Base-by-base conservation (phyloP, 1,140 invertebrate species). In the Drosophila elegans region DNA sequence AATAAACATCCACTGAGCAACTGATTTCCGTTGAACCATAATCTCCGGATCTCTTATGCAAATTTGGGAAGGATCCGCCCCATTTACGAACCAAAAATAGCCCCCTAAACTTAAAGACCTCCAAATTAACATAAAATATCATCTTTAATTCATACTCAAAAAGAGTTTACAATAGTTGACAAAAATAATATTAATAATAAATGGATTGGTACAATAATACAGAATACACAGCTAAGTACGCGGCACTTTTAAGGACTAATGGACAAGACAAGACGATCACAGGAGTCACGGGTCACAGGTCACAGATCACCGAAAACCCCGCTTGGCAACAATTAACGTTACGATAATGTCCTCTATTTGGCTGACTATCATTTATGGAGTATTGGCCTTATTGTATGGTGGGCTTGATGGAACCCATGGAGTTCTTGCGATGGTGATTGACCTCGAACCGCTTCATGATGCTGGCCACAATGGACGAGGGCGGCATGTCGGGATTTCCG, bases 401-500 rank as follows among this genome's bases (percentile, higher is more conserved):
- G 3, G 79, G 80, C 61, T 81, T 91, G 34, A 91, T 89, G 9
- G 84, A 85, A 7, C 78, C 88, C 76, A 91, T 78, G 1, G 91
- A 92, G 69, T 92, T 91, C 32, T 92, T 92, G 6, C 91, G 73
- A 52, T 92, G 91, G 61, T 92, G 91, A 39, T 85, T 86, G n/a
- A 91, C 86, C 74, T 92, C 91, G 64, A 92, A 92, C 16, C 91
- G 91, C 56, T 92, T 66, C 91, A 92, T 92, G 11, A 92, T 92
- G 55, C 91, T 92, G 51, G 91, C 91, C 49, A 92, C 91, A 68
- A 92, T 92, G 36, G 77, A 74, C 12, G 91, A 92, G 21, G 91
- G 91, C 27, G 91, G 91, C 64, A 89, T 78, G 54, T 92, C 91
- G 0, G 91, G 90, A 53, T 91, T 92, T 9, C 95, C 95, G 62